phyloP scores from a whole-genome alignment of 2,888 invertebrate genomes.

The Hypsopygia costalis region DNA sequence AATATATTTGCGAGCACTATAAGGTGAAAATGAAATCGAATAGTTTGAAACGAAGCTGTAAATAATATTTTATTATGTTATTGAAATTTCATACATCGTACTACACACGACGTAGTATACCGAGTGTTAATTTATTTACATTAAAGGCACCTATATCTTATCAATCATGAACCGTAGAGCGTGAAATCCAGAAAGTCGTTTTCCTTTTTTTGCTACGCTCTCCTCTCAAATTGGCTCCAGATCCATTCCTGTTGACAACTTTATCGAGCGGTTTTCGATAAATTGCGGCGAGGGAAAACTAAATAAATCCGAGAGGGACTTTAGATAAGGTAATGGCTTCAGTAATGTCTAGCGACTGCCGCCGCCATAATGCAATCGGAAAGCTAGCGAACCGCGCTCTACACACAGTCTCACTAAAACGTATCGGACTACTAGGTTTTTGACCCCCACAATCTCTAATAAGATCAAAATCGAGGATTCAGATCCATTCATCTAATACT shows the following conservation, averaged over 20 bases:
- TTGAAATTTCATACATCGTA: too few relatives aligned
- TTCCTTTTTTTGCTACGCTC: constrained; percentile 55
- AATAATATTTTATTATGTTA: too few relatives aligned
- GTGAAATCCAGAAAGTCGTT: constrained; percentile 53
- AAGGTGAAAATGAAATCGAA: too few relatives aligned
- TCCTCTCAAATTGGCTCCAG: constrained; percentile 74
- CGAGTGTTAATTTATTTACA: constrained; percentile 3
- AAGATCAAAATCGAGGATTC: neutral
- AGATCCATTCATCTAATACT: neutral
- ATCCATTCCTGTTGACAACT: constrained; percentile 79
- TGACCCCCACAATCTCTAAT: constrained; percentile 7
- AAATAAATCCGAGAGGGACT: constrained; percentile 80
- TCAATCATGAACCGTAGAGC: constrained; percentile 37
- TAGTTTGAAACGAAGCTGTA: too few relatives aligned
- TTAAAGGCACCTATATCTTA: constrained; percentile 16
- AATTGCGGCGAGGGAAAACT: constrained; percentile 79
- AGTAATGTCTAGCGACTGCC: constrained; percentile 74
- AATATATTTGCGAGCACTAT: too few relatives aligned
- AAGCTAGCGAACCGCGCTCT: constrained; percentile 53
- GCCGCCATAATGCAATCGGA: constrained; percentile 74
- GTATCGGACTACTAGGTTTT: constrained; percentile 24
- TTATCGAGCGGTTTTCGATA: constrained; percentile 80
- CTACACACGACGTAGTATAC: too few relatives aligned
- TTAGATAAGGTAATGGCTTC: constrained; percentile 80
- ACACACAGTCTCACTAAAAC: constrained; percentile 39